These are phyloP conservation scores for Pecten maximus DNA, from an alignment of 2,888 invertebrate species.

Conservation along the genomic window DNA sequence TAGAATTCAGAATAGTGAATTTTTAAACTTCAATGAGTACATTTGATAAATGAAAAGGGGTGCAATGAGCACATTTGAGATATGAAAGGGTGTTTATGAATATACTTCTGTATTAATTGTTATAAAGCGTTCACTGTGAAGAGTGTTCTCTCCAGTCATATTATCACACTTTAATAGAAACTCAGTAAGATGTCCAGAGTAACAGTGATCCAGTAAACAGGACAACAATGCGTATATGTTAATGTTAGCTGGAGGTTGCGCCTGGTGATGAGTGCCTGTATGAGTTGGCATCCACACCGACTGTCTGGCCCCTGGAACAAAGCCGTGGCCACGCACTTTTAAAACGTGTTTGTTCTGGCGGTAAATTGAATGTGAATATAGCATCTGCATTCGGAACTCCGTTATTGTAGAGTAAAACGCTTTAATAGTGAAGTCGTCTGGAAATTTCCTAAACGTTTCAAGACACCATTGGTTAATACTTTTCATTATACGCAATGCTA, in stretches of 20 bases:
- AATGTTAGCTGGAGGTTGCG: background rate
- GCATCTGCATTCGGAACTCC: background rate
- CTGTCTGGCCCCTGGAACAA: background rate
- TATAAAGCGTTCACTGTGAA: background rate
- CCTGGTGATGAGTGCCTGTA: background rate
- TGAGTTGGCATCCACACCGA: background rate
- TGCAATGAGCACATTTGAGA: too few species aligned
- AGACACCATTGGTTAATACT: slow-evolving; percentile 1
- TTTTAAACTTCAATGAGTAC: background rate
- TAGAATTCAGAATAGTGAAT: background rate
- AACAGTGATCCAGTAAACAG: background rate
- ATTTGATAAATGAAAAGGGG: too few species aligned
- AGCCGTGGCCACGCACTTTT: background rate
- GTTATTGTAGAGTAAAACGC: background rate
- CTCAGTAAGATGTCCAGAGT: too few species aligned
- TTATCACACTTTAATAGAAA: too few species aligned
- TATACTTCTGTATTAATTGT: background rate
- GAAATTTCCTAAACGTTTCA: slow-evolving; percentile 24
- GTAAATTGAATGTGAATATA: background rate
- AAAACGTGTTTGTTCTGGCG: slow-evolving; percentile 29
- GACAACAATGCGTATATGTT: background rate
- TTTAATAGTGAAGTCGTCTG: slow-evolving; percentile 15
- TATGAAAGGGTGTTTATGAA: background rate
- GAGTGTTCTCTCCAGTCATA: background rate
- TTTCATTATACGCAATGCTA: slow-evolving; percentile 4